Conservation (phyloP, 1,140 invertebrate genomes). For the Drosophila pallidifrons region DNA sequence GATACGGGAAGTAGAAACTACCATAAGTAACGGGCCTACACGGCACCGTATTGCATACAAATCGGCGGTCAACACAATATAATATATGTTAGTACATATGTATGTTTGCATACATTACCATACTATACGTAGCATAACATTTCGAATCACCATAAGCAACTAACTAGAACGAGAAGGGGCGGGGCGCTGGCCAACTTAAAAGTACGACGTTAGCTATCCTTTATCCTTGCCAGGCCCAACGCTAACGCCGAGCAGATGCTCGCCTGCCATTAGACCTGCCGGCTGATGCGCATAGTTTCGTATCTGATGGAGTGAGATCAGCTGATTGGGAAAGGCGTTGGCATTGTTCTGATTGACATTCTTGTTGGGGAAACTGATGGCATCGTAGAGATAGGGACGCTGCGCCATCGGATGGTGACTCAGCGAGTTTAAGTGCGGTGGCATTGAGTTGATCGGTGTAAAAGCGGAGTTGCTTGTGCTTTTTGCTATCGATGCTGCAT, state of each 20-base stretch:
- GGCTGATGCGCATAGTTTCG: conserved; percentile 98
- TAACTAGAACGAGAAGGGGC: conserved; percentile 18
- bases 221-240: conserved; percentile 84
- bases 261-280: conserved; percentile 85
- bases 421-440: conserved; percentile 91
- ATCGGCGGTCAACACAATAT: conserved; percentile 42
- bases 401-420: conserved; percentile 91
- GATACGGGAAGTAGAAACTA: conserved; percentile 17
- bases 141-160: conserved; percentile 12
- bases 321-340: conserved; percentile 95
- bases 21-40: conserved; percentile 10
- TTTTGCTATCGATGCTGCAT: conserved; percentile 85
- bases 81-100: conserved; percentile 4
- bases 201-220: conserved; percentile 84
- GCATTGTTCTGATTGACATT: conserved; percentile 86
- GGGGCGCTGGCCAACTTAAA: conserved; percentile 63
- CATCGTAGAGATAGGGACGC: conserved; percentile 96
- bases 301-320: conserved; percentile 98
- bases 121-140: conserved; percentile 13
- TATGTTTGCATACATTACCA: too few relatives aligned
- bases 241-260: conserved; percentile 83
- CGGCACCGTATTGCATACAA: conserved; percentile 44
- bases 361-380: conserved; percentile 91
- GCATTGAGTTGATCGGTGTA: conserved; percentile 96
- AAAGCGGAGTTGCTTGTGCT: conserved; percentile 93